A percentile compares a stretch with the other conserved stretches of the same genome.
These are phyloP conservation scores for Nesogale talazaci DNA, from an alignment of 2,113 vertebrate species.

Conservation along the genomic window DNA sequence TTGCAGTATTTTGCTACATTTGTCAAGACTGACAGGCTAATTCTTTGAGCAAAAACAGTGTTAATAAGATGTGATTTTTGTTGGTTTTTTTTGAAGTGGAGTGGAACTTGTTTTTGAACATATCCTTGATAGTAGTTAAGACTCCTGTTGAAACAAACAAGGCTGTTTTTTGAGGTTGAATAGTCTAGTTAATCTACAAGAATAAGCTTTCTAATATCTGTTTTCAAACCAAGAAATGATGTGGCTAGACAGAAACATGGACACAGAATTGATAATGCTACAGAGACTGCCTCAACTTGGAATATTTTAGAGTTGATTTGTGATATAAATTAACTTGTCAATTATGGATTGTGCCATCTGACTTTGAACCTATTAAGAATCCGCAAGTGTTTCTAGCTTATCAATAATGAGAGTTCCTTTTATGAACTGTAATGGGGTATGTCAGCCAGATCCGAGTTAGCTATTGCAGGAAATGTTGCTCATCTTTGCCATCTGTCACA, in stretches of 20 bases:
- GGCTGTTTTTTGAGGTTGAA: conserved; percentile 59
- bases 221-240: conserved; percentile 66
- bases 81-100: conserved; percentile 62
- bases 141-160: conserved; percentile 38
- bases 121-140: conserved; percentile 59
- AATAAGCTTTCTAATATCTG: conserved; percentile 66
- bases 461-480: conserved; percentile 77
- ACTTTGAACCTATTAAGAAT: conserved; percentile 72
- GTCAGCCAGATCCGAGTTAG: conserved; percentile 71
- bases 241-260: conserved; percentile 47
- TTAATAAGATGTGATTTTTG: conserved; percentile 65
- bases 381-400: conserved; percentile 55
- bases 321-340: conserved; percentile 78
- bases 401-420: conserved; percentile 65
- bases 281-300: conserved; percentile 56
- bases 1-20: conserved; percentile 58
- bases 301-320: conserved; percentile 67
- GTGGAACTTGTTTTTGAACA: conserved; percentile 64
- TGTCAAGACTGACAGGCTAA: conserved; percentile 63
- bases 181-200: conserved; percentile 60
- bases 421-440: conserved; percentile 65
- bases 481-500: conserved; percentile 75
- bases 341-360: conserved; percentile 75
- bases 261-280: conserved; percentile 67
- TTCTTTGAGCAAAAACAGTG: conserved; percentile 62